Evolutionary conservation across 2,797 vertebrate genomes (phyloP).

Genomic region (Rhinichthys osculus): DNA sequence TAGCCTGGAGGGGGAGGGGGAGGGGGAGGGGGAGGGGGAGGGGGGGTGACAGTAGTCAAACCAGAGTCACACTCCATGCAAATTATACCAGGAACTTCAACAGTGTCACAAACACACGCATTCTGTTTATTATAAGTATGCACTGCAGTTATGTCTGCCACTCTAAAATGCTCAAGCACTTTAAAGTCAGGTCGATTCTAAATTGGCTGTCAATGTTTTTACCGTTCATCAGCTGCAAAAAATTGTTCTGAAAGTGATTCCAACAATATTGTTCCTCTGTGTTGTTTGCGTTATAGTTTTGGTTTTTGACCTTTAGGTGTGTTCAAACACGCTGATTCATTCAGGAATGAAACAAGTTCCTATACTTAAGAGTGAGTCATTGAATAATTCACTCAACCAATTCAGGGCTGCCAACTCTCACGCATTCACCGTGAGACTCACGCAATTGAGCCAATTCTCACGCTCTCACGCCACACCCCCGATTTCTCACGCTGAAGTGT

Average conservation of each 20-base stretch:
- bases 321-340: too few relatives aligned
- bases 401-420: too few relatives aligned
- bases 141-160: background rate
- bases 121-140: background rate
- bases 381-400: background rate
- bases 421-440: too few relatives aligned
- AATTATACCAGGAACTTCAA: background rate
- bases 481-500: too few relatives aligned
- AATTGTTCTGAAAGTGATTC: background rate
- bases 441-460: too few relatives aligned
- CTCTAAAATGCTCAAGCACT: background rate
- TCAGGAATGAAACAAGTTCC: background rate
- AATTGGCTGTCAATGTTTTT: background rate
- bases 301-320: background rate
- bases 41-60: conserved; percentile 15
- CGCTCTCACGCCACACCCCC: too few relatives aligned
- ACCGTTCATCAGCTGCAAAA: background rate
- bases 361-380: background rate
- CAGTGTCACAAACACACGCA: background rate
- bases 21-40: fast-evolving
- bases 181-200: background rate
- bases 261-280: too few relatives aligned
- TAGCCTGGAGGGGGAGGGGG: background rate
- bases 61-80: background rate
- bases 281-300: background rate